Conservation (phyloP, 1,140 invertebrate species). For the Drosophila cardini region DNA sequence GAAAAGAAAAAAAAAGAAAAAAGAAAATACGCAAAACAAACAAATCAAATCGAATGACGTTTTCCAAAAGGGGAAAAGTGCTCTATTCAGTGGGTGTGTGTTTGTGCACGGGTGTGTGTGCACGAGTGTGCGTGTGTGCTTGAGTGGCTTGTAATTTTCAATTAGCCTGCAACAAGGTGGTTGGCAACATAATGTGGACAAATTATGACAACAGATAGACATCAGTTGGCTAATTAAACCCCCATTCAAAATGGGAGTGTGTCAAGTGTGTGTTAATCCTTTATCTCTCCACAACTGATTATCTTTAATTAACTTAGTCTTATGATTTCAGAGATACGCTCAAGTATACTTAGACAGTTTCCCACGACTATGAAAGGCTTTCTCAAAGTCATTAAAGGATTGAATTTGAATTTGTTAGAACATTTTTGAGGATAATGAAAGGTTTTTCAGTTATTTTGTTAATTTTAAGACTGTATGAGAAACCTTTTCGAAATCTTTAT, state of each 20-base stretch:
- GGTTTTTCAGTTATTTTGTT: too few relatives aligned
- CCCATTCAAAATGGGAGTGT: conserved; percentile 49
- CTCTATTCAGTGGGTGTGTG: neutral
- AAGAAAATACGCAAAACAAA: conserved; percentile 64
- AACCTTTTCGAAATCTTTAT: too few relatives aligned
- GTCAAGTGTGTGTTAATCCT: conserved; percentile 48
- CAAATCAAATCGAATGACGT: conserved; percentile 78
- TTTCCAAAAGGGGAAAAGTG: conserved; percentile 35
- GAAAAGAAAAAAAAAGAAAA: neutral
- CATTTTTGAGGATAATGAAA: too few relatives aligned
- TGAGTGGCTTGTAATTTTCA: conserved; percentile 73
- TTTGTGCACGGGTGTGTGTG: conserved; percentile 6
- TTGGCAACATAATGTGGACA: conserved; percentile 62
- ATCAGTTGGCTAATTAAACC: conserved; percentile 68
- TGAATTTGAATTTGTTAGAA: too few relatives aligned
- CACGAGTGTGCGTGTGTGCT: conserved; percentile 24
- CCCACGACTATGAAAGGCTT: too few relatives aligned
- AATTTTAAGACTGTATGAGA: too few relatives aligned
- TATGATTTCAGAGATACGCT: conserved; percentile 18
- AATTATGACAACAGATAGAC: conserved; percentile 73
- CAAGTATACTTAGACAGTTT: neutral
- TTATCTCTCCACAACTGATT: conserved; percentile 19
- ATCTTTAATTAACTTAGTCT: conserved; percentile 44
- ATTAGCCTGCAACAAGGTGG: conserved; percentile 73
- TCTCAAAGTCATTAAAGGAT: too few relatives aligned